Percentiles rank a stretch among this genome's conserved stretches.
Conservation (phyloP, 2,113 vertebrate species). For the Balaeniceps rex region DNA sequence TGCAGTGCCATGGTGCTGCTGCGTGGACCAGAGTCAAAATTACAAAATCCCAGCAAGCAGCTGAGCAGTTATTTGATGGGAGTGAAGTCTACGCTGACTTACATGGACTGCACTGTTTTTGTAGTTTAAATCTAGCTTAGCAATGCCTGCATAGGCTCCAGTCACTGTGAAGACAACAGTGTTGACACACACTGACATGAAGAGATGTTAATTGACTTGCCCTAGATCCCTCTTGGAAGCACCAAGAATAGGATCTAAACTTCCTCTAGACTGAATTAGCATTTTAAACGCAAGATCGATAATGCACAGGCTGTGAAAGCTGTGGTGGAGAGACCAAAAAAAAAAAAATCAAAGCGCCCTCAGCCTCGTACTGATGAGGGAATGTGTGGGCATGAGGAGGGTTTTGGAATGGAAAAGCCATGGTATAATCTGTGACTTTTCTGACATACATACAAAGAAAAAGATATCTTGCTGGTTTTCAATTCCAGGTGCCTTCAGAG, state of each 20-base stretch:
- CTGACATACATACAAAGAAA: neutral
- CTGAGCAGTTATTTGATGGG: neutral
- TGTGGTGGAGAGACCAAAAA: neutral
- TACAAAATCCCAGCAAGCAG: neutral
- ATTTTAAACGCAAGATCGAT: neutral
- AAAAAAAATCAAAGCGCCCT: neutral
- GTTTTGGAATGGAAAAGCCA: neutral
- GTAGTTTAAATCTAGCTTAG: neutral
- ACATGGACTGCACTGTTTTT: neutral
- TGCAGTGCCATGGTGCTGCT: neutral
- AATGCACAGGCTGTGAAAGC: neutral
- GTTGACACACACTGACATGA: neutral
- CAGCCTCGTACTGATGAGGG: neutral
- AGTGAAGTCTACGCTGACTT: neutral
- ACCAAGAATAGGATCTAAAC: constrained; percentile 19
- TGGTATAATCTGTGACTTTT: neutral
- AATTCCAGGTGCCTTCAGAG: neutral
- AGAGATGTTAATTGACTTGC: constrained; percentile 36
- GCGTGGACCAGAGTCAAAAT: neutral
- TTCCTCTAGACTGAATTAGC: neutral
- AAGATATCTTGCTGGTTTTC: neutral
- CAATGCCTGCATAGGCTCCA: neutral
- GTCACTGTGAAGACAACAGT: neutral
- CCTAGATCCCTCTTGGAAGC: constrained; percentile 26
- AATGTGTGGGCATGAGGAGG: neutral